A percentile compares a stretch with the other conserved stretches of the same genome.
Evolutionary conservation across 2,113 vertebrate species (phyloP).

Genomic region (Oreochromis spilurus): DNA sequence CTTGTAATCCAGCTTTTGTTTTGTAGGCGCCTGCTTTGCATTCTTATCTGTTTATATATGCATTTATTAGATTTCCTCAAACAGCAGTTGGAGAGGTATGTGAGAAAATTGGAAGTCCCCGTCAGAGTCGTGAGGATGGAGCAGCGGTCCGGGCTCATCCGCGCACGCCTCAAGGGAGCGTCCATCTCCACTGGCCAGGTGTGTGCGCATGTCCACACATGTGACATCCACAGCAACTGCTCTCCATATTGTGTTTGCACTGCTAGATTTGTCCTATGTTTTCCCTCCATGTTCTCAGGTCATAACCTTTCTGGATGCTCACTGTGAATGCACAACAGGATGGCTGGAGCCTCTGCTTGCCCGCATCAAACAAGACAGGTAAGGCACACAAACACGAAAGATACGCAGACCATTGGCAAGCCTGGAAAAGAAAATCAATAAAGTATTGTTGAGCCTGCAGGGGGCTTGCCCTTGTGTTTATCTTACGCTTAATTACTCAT

Average conservation of each 20-base stretch:
- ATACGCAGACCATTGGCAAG: background rate
- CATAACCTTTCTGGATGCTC: slow-evolving; percentile 97
- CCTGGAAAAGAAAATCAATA: slow-evolving; percentile 42
- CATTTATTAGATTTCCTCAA: slow-evolving; percentile 86
- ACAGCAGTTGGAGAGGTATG: slow-evolving; percentile 89
- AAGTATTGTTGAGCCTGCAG: slow-evolving; percentile 44
- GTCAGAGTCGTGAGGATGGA: slow-evolving; percentile 96
- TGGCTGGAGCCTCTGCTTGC: slow-evolving; percentile 95
- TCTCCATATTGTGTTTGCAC: background rate
- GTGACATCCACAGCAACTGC: background rate
- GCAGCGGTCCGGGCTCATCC: slow-evolving; percentile 94
- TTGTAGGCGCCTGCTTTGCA: background rate
- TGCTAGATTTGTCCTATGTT: background rate
- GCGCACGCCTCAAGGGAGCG: slow-evolving; percentile 93
- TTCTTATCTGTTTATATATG: background rate
- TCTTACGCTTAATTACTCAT: slow-evolving; percentile 60
- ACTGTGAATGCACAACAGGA: slow-evolving; percentile 95
- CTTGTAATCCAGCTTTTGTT: background rate
- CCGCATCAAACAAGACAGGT: slow-evolving; percentile 95
- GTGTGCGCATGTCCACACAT: background rate
- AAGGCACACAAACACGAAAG: slow-evolving; percentile 27
- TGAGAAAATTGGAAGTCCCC: slow-evolving; percentile 87
- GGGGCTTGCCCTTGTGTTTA: slow-evolving; percentile 53
- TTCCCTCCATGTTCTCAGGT: slow-evolving; percentile 55
- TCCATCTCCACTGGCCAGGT: slow-evolving; percentile 93